phyloP scores from a whole-genome alignment of 2,888 invertebrate species.

The Eubasilissa splendida region DNA sequence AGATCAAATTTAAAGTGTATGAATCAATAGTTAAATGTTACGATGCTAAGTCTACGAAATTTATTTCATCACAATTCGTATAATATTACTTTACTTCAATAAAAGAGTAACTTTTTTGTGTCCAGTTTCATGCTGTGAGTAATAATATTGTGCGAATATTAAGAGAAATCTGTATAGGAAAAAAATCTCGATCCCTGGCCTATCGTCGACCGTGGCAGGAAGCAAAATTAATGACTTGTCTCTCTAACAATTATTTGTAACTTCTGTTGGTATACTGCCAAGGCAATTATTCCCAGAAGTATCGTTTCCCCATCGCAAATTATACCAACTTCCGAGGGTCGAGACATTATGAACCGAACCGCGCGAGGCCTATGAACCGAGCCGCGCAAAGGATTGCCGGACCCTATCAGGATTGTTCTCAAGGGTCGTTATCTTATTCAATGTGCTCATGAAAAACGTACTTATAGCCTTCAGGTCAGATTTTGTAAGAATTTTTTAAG shows the following conservation, averaged over 20 bases:
- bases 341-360: constrained; percentile 20
- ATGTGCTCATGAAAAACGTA: neutral
- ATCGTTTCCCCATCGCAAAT: constrained; percentile 25
- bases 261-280: neutral
- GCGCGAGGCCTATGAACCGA: constrained; percentile 15
- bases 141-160: too few species aligned
- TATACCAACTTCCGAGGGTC: constrained; percentile 6
- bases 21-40: too few species aligned
- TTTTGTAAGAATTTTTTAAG: neutral
- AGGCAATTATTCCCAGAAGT: constrained; percentile 17
- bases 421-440: constrained; percentile 8
- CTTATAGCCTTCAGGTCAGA: neutral
- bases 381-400: constrained; percentile 15
- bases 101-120: too few species aligned
- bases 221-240: neutral
- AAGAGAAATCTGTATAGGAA: neutral
- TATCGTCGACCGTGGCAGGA: neutral
- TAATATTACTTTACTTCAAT: too few species aligned
- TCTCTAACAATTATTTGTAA: constrained; percentile 23
- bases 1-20: too few species aligned
- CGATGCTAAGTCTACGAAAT: too few species aligned
- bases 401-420: constrained; percentile 19
- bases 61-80: too few species aligned
- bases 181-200: neutral
- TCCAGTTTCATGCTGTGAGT: too few species aligned